Evolutionary conservation across 2,797 vertebrate species (phyloP).

Genomic region (Microcaecilia unicolor): DNA sequence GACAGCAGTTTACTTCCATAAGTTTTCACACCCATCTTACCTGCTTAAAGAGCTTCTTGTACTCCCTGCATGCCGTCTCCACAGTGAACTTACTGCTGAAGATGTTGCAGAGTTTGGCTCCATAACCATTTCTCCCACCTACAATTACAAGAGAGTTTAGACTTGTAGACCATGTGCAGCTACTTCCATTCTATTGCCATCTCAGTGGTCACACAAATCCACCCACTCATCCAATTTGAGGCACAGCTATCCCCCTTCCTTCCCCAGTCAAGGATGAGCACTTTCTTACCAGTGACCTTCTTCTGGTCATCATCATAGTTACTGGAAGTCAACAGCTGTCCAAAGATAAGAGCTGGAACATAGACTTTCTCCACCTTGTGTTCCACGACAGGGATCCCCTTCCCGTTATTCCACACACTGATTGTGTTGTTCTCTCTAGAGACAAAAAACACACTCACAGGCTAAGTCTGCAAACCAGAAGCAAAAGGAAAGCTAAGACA

Average conservation of each 20-base stretch:
- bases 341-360: slow-evolving; percentile 94
- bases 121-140: slow-evolving; percentile 97
- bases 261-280: too few species aligned
- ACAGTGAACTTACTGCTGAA: slow-evolving; percentile 95
- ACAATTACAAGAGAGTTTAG: slow-evolving; percentile 16
- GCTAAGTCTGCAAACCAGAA: too few species aligned
- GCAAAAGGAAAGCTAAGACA: too few species aligned
- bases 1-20: too few species aligned
- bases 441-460: background rate
- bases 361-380: slow-evolving; percentile 96
- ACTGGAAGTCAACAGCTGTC: slow-evolving; percentile 94
- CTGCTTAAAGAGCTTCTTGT: slow-evolving; percentile 84
- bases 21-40: too few species aligned
- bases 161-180: too few species aligned
- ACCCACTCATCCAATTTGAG: too few species aligned
- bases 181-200: too few species aligned
- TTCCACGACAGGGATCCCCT: slow-evolving; percentile 92
- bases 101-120: slow-evolving; percentile 97
- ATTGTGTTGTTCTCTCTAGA: slow-evolving; percentile 87
- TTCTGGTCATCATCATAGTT: slow-evolving; percentile 93
- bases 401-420: slow-evolving; percentile 95
- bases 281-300: slow-evolving; percentile 87
- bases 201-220: too few species aligned
- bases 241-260: too few species aligned
- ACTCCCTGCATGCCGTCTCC: slow-evolving; percentile 85